These are phyloP conservation scores for Nanorana parkeri DNA, from an alignment of 2,113 vertebrate genomes.

Conservation along the genomic window DNA sequence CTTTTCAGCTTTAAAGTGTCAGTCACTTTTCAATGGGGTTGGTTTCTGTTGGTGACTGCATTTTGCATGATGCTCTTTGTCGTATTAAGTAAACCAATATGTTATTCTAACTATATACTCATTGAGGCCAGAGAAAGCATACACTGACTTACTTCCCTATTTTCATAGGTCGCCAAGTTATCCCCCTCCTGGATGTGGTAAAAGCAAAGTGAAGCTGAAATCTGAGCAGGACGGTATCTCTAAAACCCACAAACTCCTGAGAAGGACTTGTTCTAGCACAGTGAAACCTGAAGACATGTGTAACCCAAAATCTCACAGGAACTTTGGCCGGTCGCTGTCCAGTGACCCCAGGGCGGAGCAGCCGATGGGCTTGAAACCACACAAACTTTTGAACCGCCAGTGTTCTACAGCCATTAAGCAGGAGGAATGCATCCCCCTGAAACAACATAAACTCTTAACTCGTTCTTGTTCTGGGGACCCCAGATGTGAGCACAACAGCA, in stretches of 20 bases:
- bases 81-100: too few species aligned
- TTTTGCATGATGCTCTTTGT: too few species aligned
- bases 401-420: constrained; percentile 74
- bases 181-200: constrained; percentile 87
- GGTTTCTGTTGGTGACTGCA: too few species aligned
- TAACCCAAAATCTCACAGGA: constrained; percentile 77
- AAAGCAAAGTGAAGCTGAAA: constrained; percentile 88
- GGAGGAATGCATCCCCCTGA: constrained; percentile 78
- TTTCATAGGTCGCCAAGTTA: constrained; percentile 86
- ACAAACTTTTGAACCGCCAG: constrained; percentile 80
- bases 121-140: too few species aligned
- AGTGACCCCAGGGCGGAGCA: constrained; percentile 82
- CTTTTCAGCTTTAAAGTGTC: too few species aligned
- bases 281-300: constrained; percentile 82
- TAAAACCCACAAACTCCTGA: constrained; percentile 85
- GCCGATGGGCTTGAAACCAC: constrained; percentile 76
- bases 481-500: constrained; percentile 79
- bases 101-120: too few species aligned
- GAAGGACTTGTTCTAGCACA: constrained; percentile 83
- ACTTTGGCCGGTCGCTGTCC: constrained; percentile 81
- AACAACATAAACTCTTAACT: constrained; percentile 80
- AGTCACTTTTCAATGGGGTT: too few species aligned
- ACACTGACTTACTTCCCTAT: neutral
- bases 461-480: constrained; percentile 81
- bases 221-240: constrained; percentile 84